These are phyloP conservation scores for Rhabdornis inornatus DNA, from an alignment of 2,113 vertebrate genomes.

Conservation along the genomic window DNA sequence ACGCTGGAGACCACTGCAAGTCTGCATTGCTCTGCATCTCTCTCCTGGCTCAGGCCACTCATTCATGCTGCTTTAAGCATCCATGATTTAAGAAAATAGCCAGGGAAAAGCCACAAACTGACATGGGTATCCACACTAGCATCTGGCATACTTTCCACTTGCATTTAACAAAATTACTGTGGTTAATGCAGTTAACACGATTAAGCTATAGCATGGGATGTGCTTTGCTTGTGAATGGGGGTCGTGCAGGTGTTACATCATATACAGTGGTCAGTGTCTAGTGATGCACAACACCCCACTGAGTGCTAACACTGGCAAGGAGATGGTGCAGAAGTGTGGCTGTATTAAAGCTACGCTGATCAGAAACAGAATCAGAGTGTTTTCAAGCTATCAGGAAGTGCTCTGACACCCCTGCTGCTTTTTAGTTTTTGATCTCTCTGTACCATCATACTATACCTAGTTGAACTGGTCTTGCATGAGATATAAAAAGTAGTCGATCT, in stretches of 20 bases:
- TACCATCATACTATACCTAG: constrained; percentile 62
- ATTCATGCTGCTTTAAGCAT: background rate
- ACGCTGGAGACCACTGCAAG: background rate
- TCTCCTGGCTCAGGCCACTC: background rate
- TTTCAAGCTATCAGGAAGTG: background rate
- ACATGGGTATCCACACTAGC: background rate
- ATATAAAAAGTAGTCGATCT: constrained; percentile 67
- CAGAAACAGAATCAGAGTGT: background rate
- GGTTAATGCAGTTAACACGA: background rate
- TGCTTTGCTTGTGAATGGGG: background rate
- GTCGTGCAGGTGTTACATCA: background rate
- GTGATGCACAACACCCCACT: background rate
- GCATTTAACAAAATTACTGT: background rate
- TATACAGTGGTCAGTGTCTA: background rate
- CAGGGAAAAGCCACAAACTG: background rate
- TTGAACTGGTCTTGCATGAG: constrained; percentile 64
- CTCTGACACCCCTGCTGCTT: background rate
- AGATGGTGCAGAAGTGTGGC: background rate
- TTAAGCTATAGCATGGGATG: background rate
- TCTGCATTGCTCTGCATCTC: background rate
- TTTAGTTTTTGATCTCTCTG: background rate
- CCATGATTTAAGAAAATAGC: background rate
- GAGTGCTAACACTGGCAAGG: background rate
- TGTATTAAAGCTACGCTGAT: background rate
- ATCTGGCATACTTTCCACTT: background rate